Conservation (phyloP, 2,888 invertebrate genomes). For the Monochamus alternatus region DNA sequence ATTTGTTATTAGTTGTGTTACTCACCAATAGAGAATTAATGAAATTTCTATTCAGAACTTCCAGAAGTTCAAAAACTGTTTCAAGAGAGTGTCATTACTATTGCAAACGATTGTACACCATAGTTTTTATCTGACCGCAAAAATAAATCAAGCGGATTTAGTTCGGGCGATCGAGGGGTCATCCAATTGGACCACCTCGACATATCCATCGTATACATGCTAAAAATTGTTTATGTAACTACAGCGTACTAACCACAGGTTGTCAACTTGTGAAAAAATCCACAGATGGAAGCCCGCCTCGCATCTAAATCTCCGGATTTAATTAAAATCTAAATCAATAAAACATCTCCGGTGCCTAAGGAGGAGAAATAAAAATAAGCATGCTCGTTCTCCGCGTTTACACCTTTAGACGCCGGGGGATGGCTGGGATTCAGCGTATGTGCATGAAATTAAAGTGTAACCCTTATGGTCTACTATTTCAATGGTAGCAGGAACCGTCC, state of each 20-base stretch:
- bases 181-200: too few species aligned
- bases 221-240: too few species aligned
- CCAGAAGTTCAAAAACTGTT: too few species aligned
- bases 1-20: too few species aligned
- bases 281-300: not conserved
- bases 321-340: slow-evolving; percentile 39
- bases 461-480: slow-evolving; percentile 23
- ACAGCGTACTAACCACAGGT: not conserved
- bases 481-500: slow-evolving; percentile 27
- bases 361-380: slow-evolving; percentile 13
- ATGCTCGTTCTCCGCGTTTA: not conserved
- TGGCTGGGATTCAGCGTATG: slow-evolving; percentile 18
- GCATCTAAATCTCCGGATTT: slow-evolving; percentile 12
- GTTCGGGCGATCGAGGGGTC: too few species aligned
- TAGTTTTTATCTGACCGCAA: too few species aligned
- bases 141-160: too few species aligned
- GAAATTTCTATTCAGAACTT: too few species aligned
- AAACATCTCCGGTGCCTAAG: slow-evolving; percentile 22
- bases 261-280: not conserved
- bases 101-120: too few species aligned
- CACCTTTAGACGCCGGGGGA: not conserved
- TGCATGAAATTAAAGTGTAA: slow-evolving; percentile 26
- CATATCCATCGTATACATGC: too few species aligned
- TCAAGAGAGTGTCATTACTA: too few species aligned
- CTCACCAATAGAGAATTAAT: too few species aligned